Conservation (phyloP, 2,113 vertebrate genomes). For the Hemibagrus wyckioides region DNA sequence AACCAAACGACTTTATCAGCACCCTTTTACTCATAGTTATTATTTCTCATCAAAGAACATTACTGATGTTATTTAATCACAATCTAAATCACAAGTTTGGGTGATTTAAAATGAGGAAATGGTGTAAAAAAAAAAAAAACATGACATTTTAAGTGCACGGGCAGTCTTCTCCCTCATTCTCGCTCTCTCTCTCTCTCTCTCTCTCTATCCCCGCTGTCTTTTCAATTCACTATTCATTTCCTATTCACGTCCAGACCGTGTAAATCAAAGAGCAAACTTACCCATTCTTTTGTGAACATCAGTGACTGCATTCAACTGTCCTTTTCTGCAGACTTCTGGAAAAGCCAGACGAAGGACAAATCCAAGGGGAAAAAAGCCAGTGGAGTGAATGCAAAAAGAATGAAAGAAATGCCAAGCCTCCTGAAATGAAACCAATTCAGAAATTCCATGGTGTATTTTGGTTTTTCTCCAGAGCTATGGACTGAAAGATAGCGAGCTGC, state of each 20-base stretch:
- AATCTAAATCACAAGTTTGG: slow-evolving; percentile 21
- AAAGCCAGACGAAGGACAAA: slow-evolving; percentile 89
- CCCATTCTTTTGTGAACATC: slow-evolving; percentile 99
- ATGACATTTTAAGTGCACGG: slow-evolving; percentile 60
- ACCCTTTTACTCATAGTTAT: background rate
- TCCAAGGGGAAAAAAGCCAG: slow-evolving; percentile 85
- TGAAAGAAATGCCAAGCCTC: slow-evolving; percentile 71
- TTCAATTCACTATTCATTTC: slow-evolving; percentile 46
- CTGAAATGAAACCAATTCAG: slow-evolving; percentile 72
- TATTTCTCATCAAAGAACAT: no score
- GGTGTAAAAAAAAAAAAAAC: slow-evolving; percentile 47
- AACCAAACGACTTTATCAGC: background rate
- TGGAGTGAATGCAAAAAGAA: slow-evolving; percentile 80
- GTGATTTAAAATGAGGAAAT: slow-evolving; percentile 41
- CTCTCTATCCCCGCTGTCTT: slow-evolving; percentile 49
- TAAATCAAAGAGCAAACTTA: slow-evolving; percentile 86
- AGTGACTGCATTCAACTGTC: slow-evolving; percentile 99
- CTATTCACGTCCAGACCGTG: slow-evolving; percentile 71
- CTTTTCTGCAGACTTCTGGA: slow-evolving; percentile 86
- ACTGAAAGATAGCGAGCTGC: slow-evolving; percentile 60
- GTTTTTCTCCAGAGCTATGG: slow-evolving; percentile 56
- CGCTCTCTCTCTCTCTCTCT: slow-evolving; percentile 48
- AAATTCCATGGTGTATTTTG: slow-evolving; percentile 76
- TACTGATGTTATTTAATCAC: background rate
- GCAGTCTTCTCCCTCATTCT: slow-evolving; percentile 60